Percentiles rank a stretch among this genome's conserved stretches.
phyloP scores from a whole-genome alignment of 1,140 invertebrate species.

The Drosophila jambulina region DNA sequence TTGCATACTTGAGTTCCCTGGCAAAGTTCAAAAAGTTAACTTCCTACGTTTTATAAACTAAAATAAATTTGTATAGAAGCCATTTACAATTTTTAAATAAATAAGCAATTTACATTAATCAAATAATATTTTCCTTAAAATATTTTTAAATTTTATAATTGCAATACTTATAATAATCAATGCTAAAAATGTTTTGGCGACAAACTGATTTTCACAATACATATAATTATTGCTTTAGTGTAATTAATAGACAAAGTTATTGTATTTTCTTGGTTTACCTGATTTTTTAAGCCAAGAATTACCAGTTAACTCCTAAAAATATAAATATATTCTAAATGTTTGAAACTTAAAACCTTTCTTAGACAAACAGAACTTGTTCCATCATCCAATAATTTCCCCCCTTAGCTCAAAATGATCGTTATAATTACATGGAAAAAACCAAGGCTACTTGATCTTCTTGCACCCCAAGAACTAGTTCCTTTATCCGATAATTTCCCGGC shows the following conservation, averaged over 20 bases:
- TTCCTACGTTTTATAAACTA: not conserved
- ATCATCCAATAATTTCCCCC: not conserved
- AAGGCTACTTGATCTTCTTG: not conserved
- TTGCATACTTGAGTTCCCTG: not conserved
- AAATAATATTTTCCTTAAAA: not conserved
- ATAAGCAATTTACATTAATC: not conserved
- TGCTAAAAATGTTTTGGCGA: not conserved
- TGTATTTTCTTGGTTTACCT: not conserved
- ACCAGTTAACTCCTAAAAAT: not conserved
- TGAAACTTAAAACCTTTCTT: not conserved
- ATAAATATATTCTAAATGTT: not conserved
- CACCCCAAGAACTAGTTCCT: not conserved
- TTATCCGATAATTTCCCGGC: slow-evolving; percentile 2
- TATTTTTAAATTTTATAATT: not conserved
- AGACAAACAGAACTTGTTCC: not conserved
- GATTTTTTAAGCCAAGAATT: not conserved
- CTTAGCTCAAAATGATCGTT: not conserved
- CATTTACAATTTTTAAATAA: not conserved
- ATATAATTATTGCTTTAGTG: not conserved
- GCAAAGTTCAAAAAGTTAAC: not conserved
- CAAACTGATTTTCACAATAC: not conserved
- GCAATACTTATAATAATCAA: not conserved
- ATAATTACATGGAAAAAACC: not conserved
- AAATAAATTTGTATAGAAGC: not conserved
- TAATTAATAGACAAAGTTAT: not conserved